These are phyloP conservation scores for Crocodylus rhombifer DNA, from an alignment of 2,797 vertebrate genomes.

Conservation along the genomic window DNA sequence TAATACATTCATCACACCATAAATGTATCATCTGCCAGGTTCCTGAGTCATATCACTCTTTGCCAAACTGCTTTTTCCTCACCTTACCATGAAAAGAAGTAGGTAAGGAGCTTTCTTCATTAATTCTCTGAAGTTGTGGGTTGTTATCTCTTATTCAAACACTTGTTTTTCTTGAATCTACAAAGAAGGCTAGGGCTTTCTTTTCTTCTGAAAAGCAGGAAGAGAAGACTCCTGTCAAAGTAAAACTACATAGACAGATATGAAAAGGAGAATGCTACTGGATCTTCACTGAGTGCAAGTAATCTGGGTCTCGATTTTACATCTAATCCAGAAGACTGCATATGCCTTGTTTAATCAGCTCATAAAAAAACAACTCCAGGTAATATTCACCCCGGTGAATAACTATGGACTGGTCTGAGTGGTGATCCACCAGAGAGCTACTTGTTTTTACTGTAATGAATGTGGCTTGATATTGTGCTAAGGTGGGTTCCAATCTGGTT, in stretches of 20 bases:
- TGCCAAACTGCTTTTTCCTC: neutral
- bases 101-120: neutral
- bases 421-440: neutral
- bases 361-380: neutral
- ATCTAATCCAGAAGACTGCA: neutral
- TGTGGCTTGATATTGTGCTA: neutral
- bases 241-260: rapidly evolving
- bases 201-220: neutral
- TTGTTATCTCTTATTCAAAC: neutral
- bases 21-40: no score
- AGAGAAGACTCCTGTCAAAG: neutral
- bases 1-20: no score
- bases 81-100: neutral
- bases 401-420: neutral
- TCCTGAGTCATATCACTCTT: neutral
- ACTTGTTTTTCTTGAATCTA: neutral
- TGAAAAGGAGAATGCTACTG: neutral
- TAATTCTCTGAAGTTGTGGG: neutral
- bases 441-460: rapidly evolving
- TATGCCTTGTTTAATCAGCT: neutral
- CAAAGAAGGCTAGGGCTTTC: neutral
- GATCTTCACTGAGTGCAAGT: neutral
- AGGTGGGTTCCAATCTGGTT: neutral
- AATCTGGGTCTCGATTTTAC: neutral
- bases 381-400: neutral